Conservation (phyloP, 2,113 vertebrate genomes). For the Microcebus ravelobensis region DNA sequence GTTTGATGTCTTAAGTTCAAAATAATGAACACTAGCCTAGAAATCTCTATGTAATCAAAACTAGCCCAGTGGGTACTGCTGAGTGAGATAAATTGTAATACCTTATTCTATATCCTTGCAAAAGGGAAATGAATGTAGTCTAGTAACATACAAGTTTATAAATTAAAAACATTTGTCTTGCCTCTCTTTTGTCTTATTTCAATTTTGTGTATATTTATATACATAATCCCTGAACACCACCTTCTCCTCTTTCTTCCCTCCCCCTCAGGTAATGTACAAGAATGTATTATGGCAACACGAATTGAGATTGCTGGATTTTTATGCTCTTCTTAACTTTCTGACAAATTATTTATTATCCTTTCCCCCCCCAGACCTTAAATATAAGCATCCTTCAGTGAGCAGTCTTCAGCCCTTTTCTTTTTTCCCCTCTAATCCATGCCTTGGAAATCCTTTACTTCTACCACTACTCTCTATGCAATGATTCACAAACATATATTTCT, state of each 20-base stretch:
- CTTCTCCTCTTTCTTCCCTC: neutral
- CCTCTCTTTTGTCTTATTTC: slow-evolving; percentile 37
- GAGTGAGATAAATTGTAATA: slow-evolving; percentile 31
- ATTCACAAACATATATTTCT: neutral
- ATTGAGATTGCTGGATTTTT: neutral
- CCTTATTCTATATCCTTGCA: neutral
- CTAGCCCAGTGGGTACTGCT: slow-evolving; percentile 26
- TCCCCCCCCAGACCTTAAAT: neutral
- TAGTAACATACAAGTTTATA: slow-evolving; percentile 1
- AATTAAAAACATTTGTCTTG: slow-evolving; percentile 31
- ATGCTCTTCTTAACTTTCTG: neutral
- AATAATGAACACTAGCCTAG: slow-evolving; percentile 53
- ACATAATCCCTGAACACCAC: neutral
- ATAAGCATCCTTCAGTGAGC: neutral
- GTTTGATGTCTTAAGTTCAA: slow-evolving; percentile 61
- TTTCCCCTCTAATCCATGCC: neutral
- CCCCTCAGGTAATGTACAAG: neutral
- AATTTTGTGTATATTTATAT: neutral
- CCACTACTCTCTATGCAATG: neutral
- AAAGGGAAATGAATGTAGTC: neutral
- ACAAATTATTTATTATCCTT: neutral
- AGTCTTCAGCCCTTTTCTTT: neutral
- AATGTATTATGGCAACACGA: neutral
- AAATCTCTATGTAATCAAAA: slow-evolving; percentile 59
- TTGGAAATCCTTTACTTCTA: slow-evolving; percentile 24